These are phyloP conservation scores for Drosophila sp. DNA, from an alignment of 1,140 invertebrate genomes.

Conservation along the genomic window DNA sequence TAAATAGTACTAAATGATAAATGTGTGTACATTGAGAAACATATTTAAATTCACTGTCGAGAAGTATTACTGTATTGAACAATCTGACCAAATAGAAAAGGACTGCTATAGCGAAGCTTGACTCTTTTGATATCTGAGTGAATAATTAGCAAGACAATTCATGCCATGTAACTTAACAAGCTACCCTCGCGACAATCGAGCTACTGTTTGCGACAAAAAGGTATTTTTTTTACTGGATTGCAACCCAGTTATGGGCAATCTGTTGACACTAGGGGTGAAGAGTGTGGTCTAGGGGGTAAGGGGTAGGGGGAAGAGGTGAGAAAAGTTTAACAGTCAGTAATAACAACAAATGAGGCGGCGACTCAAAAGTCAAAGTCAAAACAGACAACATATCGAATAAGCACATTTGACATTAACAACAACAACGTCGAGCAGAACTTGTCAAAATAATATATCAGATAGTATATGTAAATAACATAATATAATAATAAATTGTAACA, in stretches of 20 bases:
- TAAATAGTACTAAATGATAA: too few species aligned
- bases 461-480: constrained; percentile 4
- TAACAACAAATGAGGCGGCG: constrained; percentile 18
- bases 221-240: constrained; percentile 1
- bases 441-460: constrained; percentile 4
- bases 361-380: constrained; percentile 28
- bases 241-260: constrained; percentile 9
- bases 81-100: too few species aligned
- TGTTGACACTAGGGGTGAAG: constrained; percentile 7
- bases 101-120: background rate
- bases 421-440: background rate
- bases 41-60: background rate
- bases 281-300: background rate
- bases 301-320: background rate
- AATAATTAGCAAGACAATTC: background rate
- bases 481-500: constrained; percentile 35
- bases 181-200: constrained; percentile 7
- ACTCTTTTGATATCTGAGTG: background rate
- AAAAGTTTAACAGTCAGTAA: constrained; percentile 14
- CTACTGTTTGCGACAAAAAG: constrained; percentile 7
- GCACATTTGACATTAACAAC: background rate
- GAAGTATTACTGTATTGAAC: background rate
- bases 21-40: too few species aligned
- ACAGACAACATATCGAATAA: background rate
- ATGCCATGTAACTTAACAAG: background rate